Evolutionary conservation across 2,888 invertebrate species (phyloP).

Genomic region (Carpatolechia fugitivella): DNA sequence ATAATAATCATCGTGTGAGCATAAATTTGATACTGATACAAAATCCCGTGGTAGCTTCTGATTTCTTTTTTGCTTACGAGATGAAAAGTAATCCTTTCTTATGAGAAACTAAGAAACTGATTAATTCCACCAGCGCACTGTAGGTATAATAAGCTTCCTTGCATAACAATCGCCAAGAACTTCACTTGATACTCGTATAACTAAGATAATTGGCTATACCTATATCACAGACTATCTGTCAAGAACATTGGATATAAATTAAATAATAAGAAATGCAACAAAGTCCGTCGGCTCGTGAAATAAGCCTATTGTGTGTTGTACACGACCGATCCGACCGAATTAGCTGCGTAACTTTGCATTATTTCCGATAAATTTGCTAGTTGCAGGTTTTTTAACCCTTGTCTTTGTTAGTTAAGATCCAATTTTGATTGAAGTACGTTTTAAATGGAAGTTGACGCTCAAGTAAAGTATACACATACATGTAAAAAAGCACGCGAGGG

Average conservation of each 20-base stretch:
- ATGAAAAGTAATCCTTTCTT: too few relatives aligned
- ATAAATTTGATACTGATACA: too few relatives aligned
- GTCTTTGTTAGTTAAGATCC: constrained; percentile 46
- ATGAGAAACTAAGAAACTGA: too few relatives aligned
- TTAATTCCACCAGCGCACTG: too few relatives aligned
- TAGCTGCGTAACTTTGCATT: constrained; percentile 59
- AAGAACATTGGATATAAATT: constrained; percentile 16
- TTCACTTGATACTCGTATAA: too few relatives aligned
- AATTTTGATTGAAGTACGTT: constrained; percentile 45
- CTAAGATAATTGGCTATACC: too few relatives aligned
- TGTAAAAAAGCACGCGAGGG: constrained; percentile 63
- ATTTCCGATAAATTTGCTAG: constrained; percentile 51
- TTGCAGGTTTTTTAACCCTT: constrained; percentile 43
- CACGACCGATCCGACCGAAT: constrained; percentile 63
- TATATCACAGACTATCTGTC: constrained; percentile 8
- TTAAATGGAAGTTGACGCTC: constrained; percentile 58
- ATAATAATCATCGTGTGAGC: too few relatives aligned
- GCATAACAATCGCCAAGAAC: too few relatives aligned
- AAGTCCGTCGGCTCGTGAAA: constrained; percentile 71
- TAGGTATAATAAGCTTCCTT: too few relatives aligned
- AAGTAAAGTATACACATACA: constrained; percentile 50
- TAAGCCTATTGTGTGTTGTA: constrained; percentile 67
- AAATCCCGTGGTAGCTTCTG: too few relatives aligned
- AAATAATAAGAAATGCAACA: constrained; percentile 44
- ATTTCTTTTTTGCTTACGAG: too few relatives aligned